Percentiles rank a stretch among this genome's conserved stretches.
These are phyloP conservation scores for Mythimna lalbum DNA, from an alignment of 2,888 invertebrate species.

Conservation along the genomic window DNA sequence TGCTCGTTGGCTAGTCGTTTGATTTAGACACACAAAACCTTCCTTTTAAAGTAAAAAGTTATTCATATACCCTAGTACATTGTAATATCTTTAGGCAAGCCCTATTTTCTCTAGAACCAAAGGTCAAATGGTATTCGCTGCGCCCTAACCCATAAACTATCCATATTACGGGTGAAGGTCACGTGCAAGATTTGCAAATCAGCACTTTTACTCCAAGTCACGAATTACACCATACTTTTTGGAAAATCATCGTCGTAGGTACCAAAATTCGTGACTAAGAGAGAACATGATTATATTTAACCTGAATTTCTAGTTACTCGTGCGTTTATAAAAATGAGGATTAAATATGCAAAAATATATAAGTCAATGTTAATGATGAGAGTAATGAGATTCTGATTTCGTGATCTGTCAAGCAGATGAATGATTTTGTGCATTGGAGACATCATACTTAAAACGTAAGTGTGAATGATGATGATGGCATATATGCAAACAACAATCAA, in stretches of 20 bases:
- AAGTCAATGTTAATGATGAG: conserved; percentile 28
- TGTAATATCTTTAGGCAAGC: background rate
- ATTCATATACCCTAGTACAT: too few species aligned
- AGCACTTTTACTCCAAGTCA: conserved; percentile 46
- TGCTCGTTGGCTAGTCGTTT: too few species aligned
- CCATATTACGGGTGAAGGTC: conserved; percentile 41
- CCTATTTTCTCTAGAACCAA: background rate
- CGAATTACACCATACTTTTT: conserved; percentile 46
- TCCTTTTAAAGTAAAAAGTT: too few species aligned
- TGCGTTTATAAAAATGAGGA: conserved; percentile 67
- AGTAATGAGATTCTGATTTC: conserved; percentile 51
- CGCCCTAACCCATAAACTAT: conserved; percentile 6
- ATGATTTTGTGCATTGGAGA: conserved; percentile 16
- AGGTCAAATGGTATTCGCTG: conserved; percentile 10
- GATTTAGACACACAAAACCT: too few species aligned
- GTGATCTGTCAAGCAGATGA: conserved; percentile 18
- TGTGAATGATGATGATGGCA: background rate
- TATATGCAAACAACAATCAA: background rate
- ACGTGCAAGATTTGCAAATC: conserved; percentile 37
- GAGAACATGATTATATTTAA: conserved; percentile 66
- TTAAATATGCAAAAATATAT: conserved; percentile 41
- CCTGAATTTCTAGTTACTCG: conserved; percentile 73
- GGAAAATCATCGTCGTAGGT: conserved; percentile 29
- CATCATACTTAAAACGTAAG: background rate
- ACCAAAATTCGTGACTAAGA: conserved; percentile 66